Percentiles rank a stretch among this genome's conserved stretches.
Conservation (phyloP, 2,888 invertebrate species). For the Lampropteryx suffumata region DNA sequence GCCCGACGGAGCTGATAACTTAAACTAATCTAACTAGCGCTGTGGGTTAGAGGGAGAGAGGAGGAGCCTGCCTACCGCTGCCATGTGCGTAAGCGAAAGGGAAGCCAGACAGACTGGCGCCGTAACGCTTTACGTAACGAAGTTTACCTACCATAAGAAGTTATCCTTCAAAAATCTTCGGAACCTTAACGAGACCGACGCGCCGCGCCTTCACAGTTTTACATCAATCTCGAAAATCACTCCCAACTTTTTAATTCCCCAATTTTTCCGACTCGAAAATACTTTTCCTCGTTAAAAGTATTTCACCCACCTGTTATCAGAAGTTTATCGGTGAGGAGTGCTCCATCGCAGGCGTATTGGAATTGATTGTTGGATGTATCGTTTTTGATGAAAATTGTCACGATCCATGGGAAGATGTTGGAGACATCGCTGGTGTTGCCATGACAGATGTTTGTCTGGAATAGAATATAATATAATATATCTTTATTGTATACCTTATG, state of each 20-base stretch:
- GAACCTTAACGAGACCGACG: not conserved
- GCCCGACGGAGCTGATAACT: no score
- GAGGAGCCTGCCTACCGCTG: no score
- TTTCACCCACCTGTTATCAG: slow-evolving; percentile 65
- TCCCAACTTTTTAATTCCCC: slow-evolving; percentile 10
- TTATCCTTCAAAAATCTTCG: no score
- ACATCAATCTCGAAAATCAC: slow-evolving; percentile 9
- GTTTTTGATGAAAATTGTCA: slow-evolving; percentile 63
- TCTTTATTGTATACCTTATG: no score
- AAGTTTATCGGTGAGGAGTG: slow-evolving; percentile 47
- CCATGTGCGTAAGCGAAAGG: no score
- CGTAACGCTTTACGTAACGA: no score
- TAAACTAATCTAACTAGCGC: no score
- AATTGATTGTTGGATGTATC: slow-evolving; percentile 52
- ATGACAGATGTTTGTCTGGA: slow-evolving; percentile 24
- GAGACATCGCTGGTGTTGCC: slow-evolving; percentile 32
- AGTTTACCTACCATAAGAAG: no score
- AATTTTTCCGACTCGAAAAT: slow-evolving; percentile 9
- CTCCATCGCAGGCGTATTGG: slow-evolving; percentile 69
- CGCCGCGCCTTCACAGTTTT: not conserved
- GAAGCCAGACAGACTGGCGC: no score
- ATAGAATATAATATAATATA: not conserved
- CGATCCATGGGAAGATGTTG: slow-evolving; percentile 61
- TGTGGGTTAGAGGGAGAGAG: no score
- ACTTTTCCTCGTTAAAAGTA: no score